Evolutionary conservation across 1,140 invertebrate species (phyloP).

Genomic region (Octopus bimaculoides): DNA sequence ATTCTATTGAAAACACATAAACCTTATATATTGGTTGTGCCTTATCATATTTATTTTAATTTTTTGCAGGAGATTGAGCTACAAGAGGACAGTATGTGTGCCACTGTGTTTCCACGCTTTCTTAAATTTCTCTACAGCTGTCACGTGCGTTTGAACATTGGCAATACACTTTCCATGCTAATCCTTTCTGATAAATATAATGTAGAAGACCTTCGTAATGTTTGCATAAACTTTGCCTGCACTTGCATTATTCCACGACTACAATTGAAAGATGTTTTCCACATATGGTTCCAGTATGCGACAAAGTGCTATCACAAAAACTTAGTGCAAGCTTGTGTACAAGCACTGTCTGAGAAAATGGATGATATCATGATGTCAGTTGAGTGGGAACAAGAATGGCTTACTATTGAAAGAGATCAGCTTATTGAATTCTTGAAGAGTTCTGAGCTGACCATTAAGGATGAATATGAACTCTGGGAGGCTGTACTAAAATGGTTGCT

Average conservation of each 20-base stretch:
- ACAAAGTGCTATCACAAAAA: slow-evolving; percentile 56
- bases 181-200: slow-evolving; percentile 59
- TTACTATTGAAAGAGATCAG: slow-evolving; percentile 56
- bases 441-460: slow-evolving; percentile 54
- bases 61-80: slow-evolving; percentile 52
- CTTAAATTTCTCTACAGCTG: slow-evolving; percentile 57
- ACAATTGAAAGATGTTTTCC: slow-evolving; percentile 57
- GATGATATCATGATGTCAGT: slow-evolving; percentile 51
- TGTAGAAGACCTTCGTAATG: slow-evolving; percentile 54
- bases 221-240: slow-evolving; percentile 58
- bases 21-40: no score
- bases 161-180: slow-evolving; percentile 55
- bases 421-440: slow-evolving; percentile 56
- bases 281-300: slow-evolving; percentile 59
- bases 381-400: slow-evolving; percentile 59
- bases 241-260: slow-evolving; percentile 56
- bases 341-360: slow-evolving; percentile 53
- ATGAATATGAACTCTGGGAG: slow-evolving; percentile 51
- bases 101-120: slow-evolving; percentile 54
- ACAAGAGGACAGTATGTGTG: slow-evolving; percentile 53
- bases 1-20: no score
- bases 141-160: slow-evolving; percentile 54
- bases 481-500: slow-evolving; percentile 47
- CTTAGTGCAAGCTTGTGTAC: slow-evolving; percentile 51
- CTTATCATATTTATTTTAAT: no score